A percentile compares a stretch with the other conserved stretches of the same genome.
Conservation (phyloP, 2,888 invertebrate species). For the Microctonus brassicae region DNA sequence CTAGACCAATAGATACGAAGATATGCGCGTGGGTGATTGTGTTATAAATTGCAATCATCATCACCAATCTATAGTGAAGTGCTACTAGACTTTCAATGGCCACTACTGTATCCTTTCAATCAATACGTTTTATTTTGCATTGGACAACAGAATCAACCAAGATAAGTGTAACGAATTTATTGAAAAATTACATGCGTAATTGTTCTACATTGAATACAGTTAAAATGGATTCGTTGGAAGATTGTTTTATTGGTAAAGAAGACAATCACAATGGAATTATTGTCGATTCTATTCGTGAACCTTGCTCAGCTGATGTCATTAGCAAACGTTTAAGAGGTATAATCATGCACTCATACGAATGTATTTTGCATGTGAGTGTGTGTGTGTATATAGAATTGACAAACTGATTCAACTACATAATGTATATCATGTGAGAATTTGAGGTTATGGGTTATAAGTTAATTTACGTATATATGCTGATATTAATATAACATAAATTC, state of each 20-base stretch:
- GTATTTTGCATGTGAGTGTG: not conserved
- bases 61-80: not conserved
- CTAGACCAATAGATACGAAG: not conserved
- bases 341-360: not conserved
- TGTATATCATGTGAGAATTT: too few species aligned
- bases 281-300: slow-evolving; percentile 76
- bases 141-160: not conserved
- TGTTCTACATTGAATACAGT: not conserved
- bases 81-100: slow-evolving; percentile 22
- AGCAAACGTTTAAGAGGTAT: slow-evolving; percentile 74
- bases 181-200: not conserved
- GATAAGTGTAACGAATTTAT: not conserved
- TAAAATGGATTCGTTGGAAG: not conserved
- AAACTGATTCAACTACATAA: not conserved
- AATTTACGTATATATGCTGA: not conserved
- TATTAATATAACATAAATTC: too few species aligned
- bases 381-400: not conserved
- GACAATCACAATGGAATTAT: slow-evolving; percentile 83
- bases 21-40: not conserved
- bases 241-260: slow-evolving; percentile 69
- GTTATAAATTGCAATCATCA: not conserved
- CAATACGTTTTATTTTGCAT: not conserved
- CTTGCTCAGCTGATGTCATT: slow-evolving; percentile 72
- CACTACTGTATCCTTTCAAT: slow-evolving; percentile 14
- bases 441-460: slow-evolving; percentile 20